Evolutionary conservation across 2,888 invertebrate species (phyloP), one percentile per base, ranked within the genome.

Genomic region (Hemaris fuciformis): DNA sequence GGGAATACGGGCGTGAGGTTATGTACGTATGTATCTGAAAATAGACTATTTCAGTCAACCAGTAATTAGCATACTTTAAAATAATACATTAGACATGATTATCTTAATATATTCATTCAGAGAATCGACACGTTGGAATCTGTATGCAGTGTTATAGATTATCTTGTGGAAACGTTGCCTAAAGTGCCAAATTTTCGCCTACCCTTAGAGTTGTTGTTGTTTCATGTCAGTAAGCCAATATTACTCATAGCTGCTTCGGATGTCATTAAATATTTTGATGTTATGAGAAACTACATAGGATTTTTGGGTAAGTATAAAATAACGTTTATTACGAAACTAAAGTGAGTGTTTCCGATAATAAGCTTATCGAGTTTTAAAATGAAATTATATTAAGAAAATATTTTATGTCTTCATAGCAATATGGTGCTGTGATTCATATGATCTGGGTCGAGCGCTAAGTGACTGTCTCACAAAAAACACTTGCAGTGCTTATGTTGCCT

Each of bases 231-330:
- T 4, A 81, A 84, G 57, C 88, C 90, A 0, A 78, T 91, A 13
- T 25, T 80, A 1, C 61, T 91, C 38, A 69, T 58, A 1, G 65
- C 43, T 0, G 57, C 64, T 0, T 80, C 83, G 1, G 89, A 91
- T 62, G 67, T 80, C 5, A 43, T 77, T 20, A 79, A 71, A 7
- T 73, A 82, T 63, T 83, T 82, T 62, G 74, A 78, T 0, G 63
- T 57, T 0, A 71, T 91, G 6, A 65, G 69, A 18, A 62, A 80
- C 61, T 89, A 79, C 64, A 66, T 90, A 3, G 83, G 82, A 34
- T 88, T 81, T 70, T 61, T 91, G 48, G 87, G 91, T 90, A 62
- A 78, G 78, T 70, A 0, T n/a, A 34, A 23, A 41, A 45, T 56
- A 23, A 13, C 34, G 0, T 53, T 6, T 27, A 45, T 5, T 18